Conservation (phyloP, 2,888 invertebrate genomes). For the Eupelmus urozonus region DNA sequence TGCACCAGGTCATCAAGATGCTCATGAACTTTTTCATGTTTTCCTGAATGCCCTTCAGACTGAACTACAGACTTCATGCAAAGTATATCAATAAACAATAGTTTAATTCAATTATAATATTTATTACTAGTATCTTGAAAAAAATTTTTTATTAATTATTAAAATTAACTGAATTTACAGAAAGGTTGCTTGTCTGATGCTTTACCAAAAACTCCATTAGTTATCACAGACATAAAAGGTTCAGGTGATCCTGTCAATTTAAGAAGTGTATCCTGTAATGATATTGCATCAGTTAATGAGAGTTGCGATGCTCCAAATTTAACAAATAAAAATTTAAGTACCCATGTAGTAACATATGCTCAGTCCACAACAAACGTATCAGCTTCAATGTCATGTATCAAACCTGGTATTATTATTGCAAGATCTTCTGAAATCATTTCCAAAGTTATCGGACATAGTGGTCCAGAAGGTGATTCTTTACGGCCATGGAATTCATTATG, state of each 20-base stretch:
- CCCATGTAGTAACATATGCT: slow-evolving; percentile 64
- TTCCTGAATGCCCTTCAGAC: slow-evolving; percentile 93
- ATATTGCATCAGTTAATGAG: slow-evolving; percentile 67
- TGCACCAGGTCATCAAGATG: slow-evolving; percentile 94
- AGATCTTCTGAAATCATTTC: slow-evolving; percentile 72
- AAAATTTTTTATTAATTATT: background rate
- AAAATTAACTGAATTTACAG: slow-evolving; percentile 70
- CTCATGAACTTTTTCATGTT: slow-evolving; percentile 94
- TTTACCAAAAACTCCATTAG: slow-evolving; percentile 72
- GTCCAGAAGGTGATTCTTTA: slow-evolving; percentile 61
- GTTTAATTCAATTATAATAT: background rate
- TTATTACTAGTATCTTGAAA: too few relatives aligned
- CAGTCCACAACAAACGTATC: slow-evolving; percentile 68
- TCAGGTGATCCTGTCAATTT: slow-evolving; percentile 68
- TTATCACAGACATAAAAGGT: slow-evolving; percentile 65
- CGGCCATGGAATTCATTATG: slow-evolving; percentile 71
- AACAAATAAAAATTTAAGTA: slow-evolving; percentile 66
- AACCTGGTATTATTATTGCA: slow-evolving; percentile 74
- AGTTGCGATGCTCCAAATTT: slow-evolving; percentile 60
- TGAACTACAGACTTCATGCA: slow-evolving; percentile 83
- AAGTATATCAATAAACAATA: slow-evolving; percentile 75
- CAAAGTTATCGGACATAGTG: slow-evolving; percentile 57
- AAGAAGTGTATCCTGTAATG: slow-evolving; percentile 74
- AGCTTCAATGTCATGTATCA: slow-evolving; percentile 61
- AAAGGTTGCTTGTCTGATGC: slow-evolving; percentile 89